Percentiles rank a stretch among this genome's conserved stretches.
phyloP scores from a whole-genome alignment of 2,888 invertebrate species.

The Aphidius colemani region DNA sequence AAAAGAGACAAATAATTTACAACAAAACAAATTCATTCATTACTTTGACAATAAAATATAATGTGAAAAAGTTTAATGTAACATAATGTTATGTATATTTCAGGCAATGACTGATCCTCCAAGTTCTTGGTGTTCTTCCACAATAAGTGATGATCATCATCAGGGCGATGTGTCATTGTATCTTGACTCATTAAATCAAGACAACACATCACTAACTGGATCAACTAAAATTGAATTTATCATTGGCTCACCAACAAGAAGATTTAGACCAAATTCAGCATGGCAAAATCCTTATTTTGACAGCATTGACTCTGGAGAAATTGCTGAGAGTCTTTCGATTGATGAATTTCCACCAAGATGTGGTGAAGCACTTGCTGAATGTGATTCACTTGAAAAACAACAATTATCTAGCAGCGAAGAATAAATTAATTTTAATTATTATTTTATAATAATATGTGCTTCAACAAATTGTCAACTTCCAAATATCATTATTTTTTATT shows the following conservation, averaged over 20 bases:
- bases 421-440: constrained; percentile 29
- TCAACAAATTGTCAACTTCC: constrained; percentile 9
- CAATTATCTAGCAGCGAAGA: constrained; percentile 48
- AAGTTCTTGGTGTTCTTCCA: constrained; percentile 55
- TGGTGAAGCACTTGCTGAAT: constrained; percentile 65
- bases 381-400: constrained; percentile 64
- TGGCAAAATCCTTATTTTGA: constrained; percentile 66
- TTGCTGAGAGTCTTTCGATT: constrained; percentile 55
- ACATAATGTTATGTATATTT: constrained; percentile 32
- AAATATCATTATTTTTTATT: neutral
- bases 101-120: constrained; percentile 51
- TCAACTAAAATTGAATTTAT: constrained; percentile 65
- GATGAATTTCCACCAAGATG: constrained; percentile 60
- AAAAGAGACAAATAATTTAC: neutral
- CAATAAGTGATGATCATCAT: constrained; percentile 48
- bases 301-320: constrained; percentile 66
- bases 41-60: neutral
- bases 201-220: constrained; percentile 56
- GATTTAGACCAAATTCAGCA: constrained; percentile 61
- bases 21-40: constrained; percentile 1
- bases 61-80: neutral
- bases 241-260: constrained; percentile 54
- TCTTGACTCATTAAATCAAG: constrained; percentile 64
- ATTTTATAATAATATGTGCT: neutral
- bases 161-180: constrained; percentile 55